phyloP scores from a whole-genome alignment of 2,888 invertebrate species.

The Ophioninae sp. region DNA sequence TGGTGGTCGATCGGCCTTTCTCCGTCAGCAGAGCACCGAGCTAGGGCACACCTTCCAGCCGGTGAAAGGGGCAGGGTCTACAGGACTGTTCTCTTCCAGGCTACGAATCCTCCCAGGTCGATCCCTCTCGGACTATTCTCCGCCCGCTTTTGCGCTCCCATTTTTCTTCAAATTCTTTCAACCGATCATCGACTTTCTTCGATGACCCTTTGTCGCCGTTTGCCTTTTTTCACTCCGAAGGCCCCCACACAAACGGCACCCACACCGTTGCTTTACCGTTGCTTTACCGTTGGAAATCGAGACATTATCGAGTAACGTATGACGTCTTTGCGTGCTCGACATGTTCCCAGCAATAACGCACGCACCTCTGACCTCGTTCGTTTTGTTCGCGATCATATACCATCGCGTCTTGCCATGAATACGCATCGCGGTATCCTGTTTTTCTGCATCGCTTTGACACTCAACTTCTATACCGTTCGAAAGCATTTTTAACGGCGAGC shows the following conservation, averaged over 20 bases:
- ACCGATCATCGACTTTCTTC: slow-evolving; percentile 63
- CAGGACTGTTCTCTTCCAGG: slow-evolving; percentile 25
- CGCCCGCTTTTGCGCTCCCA: slow-evolving; percentile 50
- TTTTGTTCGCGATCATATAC: slow-evolving; percentile 45
- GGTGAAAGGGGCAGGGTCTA: slow-evolving; percentile 61
- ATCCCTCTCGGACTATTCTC: slow-evolving; percentile 33
- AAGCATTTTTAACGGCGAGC: slow-evolving; percentile 42
- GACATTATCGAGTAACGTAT: slow-evolving; percentile 39
- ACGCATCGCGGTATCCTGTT: slow-evolving; percentile 8
- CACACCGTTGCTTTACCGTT: slow-evolving; percentile 7
- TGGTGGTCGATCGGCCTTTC: slow-evolving; percentile 67
- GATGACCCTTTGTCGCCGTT: slow-evolving; percentile 66
- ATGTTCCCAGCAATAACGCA: slow-evolving; percentile 32
- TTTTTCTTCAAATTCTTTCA: slow-evolving; percentile 61
- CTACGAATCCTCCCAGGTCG: slow-evolving; percentile 37
- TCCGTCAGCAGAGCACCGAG: slow-evolving; percentile 37
- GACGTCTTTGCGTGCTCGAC: slow-evolving; percentile 33
- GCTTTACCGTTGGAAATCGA: slow-evolving; percentile 16
- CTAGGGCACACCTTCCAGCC: slow-evolving; percentile 52
- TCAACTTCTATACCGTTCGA: slow-evolving; percentile 48
- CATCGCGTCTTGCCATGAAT: slow-evolving; percentile 40
- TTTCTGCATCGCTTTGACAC: slow-evolving; percentile 23
- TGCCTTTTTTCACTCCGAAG: background rate
- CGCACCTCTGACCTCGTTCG: slow-evolving; percentile 18
- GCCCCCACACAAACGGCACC: slow-evolving; percentile 6